A percentile compares a stretch with the other conserved stretches of the same genome.
phyloP scores from a whole-genome alignment of 2,113 vertebrate genomes.

The Chloropsis cyanopogon region DNA sequence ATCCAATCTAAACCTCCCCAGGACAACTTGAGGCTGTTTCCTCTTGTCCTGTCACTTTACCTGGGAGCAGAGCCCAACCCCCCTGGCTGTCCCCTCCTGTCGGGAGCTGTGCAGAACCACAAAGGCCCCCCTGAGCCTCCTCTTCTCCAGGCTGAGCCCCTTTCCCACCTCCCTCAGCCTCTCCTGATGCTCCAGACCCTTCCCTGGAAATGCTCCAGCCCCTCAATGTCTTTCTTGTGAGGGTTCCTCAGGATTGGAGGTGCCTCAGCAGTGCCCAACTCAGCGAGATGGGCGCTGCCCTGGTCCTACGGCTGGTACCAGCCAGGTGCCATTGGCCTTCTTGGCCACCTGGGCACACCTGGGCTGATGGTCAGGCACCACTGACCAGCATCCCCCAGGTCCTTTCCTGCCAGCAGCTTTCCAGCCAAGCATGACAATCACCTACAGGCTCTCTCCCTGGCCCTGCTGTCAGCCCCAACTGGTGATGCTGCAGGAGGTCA shows the following conservation, averaged over 20 bases:
- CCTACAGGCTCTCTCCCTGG: background rate
- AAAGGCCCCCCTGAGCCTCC: background rate
- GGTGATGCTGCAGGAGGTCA: rapidly evolving
- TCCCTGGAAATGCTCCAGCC: background rate
- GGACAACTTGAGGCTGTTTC: background rate
- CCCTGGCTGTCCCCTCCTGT: rapidly evolving
- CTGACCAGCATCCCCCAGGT: background rate
- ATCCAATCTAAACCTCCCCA: background rate
- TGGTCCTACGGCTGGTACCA: background rate
- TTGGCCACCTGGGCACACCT: background rate
- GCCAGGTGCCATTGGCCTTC: background rate
- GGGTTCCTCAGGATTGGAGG: background rate
- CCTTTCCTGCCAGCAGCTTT: background rate
- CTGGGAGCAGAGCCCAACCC: background rate
- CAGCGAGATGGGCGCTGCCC: background rate
- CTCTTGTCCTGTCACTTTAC: background rate
- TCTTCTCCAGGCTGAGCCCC: background rate
- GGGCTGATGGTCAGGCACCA: background rate
- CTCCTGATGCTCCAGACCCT: background rate
- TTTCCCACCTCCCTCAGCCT: background rate
- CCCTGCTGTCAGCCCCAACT: background rate
- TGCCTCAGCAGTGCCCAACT: background rate
- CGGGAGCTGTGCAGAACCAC: background rate
- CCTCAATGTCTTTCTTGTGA: background rate
- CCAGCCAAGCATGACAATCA: background rate